A percentile compares a stretch with the other conserved stretches of the same genome.
phyloP scores from a whole-genome alignment of 1,140 invertebrate genomes.

The Meloidogyne floridensis region DNA sequence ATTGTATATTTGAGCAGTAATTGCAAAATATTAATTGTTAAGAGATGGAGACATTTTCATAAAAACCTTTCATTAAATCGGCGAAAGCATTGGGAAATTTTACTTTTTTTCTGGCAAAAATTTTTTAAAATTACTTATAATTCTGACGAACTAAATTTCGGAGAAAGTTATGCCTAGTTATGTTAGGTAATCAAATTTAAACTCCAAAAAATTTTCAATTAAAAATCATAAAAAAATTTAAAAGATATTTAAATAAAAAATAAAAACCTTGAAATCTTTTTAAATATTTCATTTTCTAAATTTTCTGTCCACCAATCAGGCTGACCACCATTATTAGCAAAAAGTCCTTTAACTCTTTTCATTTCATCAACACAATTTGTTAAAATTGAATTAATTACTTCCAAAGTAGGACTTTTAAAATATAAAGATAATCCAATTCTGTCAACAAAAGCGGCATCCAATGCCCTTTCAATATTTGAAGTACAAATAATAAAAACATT shows the following conservation, averaged over 20 bases:
- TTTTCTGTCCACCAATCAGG: not conserved
- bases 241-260: not conserved
- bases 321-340: conserved; percentile 1
- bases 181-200: too few relatives aligned
- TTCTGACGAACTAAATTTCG: too few relatives aligned
- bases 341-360: conserved; percentile 31
- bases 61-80: not conserved
- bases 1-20: too few relatives aligned
- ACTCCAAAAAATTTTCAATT: not conserved
- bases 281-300: conserved; percentile 1
- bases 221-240: conserved; percentile 12
- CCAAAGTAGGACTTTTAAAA: conserved; percentile 39
- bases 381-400: conserved; percentile 43
- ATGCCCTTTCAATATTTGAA: conserved; percentile 87
- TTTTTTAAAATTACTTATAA: not conserved
- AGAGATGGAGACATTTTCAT: too few relatives aligned
- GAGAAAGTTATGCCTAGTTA: too few relatives aligned
- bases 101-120: not conserved
- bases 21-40: too few relatives aligned
- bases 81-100: not conserved
- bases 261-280: not conserved
- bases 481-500: conserved; percentile 93
- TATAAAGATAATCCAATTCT: conserved; percentile 78
- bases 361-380: conserved; percentile 35
- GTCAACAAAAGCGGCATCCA: conserved; percentile 93